These are phyloP conservation scores for Saxidomus purpurata DNA, from an alignment of 1,140 invertebrate genomes.

Conservation along the genomic window DNA sequence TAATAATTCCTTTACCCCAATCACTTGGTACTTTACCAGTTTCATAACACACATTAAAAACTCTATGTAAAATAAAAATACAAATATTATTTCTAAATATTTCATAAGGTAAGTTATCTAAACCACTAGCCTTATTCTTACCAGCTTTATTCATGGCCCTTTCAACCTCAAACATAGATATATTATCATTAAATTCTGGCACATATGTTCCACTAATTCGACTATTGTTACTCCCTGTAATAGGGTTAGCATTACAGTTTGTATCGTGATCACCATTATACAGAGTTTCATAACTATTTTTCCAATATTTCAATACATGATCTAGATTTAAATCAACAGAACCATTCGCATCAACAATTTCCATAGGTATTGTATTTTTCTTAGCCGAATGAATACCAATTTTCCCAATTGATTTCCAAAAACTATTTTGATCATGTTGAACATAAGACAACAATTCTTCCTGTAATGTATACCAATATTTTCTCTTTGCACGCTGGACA, in stretches of 20 bases:
- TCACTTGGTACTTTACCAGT: not conserved
- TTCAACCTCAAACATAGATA: constrained; percentile 42
- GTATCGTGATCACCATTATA: not conserved
- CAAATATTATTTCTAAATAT: constrained; percentile 44
- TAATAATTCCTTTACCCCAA: constrained; percentile 59
- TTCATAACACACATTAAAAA: constrained; percentile 46
- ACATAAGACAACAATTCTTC: constrained; percentile 34
- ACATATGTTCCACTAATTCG: not conserved
- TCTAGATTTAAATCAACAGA: not conserved
- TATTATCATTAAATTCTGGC: constrained; percentile 37
- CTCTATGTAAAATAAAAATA: constrained; percentile 17
- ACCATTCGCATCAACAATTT: constrained; percentile 43
- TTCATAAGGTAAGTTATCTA: constrained; percentile 35
- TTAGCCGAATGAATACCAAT: not conserved
- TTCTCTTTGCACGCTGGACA: constrained; percentile 18
- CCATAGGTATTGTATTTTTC: constrained; percentile 16
- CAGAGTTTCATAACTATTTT: not conserved
- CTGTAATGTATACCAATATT: constrained; percentile 34
- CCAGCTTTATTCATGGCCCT: constrained; percentile 23
- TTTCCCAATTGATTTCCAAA: constrained; percentile 34
- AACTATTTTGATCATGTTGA: constrained; percentile 34
- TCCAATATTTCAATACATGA: not conserved
- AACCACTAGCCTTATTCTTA: constrained; percentile 29
- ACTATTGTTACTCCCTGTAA: not conserved
- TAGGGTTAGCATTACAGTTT: not conserved